Percentiles rank a stretch among this genome's conserved stretches.
These are phyloP conservation scores for Noctua janthe DNA, from an alignment of 2,888 invertebrate genomes.

Conservation along the genomic window DNA sequence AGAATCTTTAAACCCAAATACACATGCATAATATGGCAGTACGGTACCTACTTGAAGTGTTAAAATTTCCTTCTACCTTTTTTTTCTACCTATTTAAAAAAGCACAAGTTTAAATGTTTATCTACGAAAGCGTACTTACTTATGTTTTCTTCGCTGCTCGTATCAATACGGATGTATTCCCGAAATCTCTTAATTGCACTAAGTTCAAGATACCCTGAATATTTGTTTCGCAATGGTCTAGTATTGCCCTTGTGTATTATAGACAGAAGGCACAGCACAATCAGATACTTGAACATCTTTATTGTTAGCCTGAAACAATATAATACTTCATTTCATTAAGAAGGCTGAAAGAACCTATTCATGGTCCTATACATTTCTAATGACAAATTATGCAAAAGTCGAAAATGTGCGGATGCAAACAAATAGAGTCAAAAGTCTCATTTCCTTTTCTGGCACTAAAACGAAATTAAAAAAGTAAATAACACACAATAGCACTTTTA, in stretches of 20 bases:
- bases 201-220: constrained; percentile 41
- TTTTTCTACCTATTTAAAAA: background rate
- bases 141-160: constrained; percentile 70
- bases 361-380: background rate
- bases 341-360: background rate
- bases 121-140: constrained; percentile 36
- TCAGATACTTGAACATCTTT: constrained; percentile 45
- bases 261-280: constrained; percentile 19
- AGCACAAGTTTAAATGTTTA: background rate
- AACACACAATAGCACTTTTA: background rate
- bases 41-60: too few species aligned
- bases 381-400: background rate
- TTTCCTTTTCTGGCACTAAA: background rate
- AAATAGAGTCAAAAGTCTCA: background rate
- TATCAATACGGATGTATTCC: constrained; percentile 78
- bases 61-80: too few species aligned
- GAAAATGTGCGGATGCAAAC: background rate
- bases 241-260: constrained; percentile 18
- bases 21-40: too few species aligned
- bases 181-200: constrained; percentile 70
- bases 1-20: too few species aligned
- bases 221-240: constrained; percentile 41
- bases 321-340: background rate
- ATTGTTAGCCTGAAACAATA: constrained; percentile 25
- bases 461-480: background rate